phyloP scores from a whole-genome alignment of 2,888 invertebrate species.

The Lasius platythorax region DNA sequence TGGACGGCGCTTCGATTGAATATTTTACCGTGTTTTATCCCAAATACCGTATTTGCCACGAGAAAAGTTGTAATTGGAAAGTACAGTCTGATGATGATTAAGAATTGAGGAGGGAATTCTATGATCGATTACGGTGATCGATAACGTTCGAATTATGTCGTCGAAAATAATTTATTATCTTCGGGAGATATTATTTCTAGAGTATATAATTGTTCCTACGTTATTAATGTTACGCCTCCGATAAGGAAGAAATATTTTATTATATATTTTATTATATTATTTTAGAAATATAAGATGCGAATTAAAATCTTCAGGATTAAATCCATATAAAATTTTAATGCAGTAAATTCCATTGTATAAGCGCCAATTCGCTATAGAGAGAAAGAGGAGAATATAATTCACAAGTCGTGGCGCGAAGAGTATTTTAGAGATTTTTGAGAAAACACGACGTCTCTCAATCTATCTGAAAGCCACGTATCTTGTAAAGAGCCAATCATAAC shows the following conservation, averaged over 20 bases:
- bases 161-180: constrained; percentile 8
- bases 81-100: background rate
- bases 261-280: background rate
- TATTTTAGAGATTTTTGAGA: background rate
- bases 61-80: constrained; percentile 25
- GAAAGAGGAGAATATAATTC: background rate
- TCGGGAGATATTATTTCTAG: background rate
- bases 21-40: constrained; percentile 28
- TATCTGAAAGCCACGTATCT: background rate
- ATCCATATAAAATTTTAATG: background rate
- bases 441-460: background rate
- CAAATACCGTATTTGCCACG: background rate
- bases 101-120: background rate
- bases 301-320: too few relatives aligned
- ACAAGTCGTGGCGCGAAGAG: background rate
- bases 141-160: background rate
- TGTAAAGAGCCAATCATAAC: background rate
- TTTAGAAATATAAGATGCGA: background rate
- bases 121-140: constrained; percentile 5
- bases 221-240: background rate
- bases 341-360: background rate
- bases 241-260: background rate
- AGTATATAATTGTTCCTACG: constrained; percentile 10
- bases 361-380: background rate
- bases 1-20: constrained; percentile 9